A percentile compares a stretch with the other conserved stretches of the same genome.
Conservation (phyloP, 2,888 invertebrate genomes). For the Agonopterix subpropinquella region DNA sequence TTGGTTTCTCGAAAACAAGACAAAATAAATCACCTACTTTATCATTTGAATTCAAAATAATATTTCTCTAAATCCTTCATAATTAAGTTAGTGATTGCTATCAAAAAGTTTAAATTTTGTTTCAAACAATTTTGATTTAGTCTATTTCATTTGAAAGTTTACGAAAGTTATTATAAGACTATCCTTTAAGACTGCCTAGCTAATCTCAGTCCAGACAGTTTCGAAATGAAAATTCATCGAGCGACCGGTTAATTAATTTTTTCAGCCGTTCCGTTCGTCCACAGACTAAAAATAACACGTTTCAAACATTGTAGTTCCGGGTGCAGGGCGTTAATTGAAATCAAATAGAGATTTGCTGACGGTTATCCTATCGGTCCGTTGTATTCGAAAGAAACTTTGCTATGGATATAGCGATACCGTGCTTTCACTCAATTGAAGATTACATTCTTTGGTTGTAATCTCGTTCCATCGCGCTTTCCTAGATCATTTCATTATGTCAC, state of each 20-base stretch:
- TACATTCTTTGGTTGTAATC: no score
- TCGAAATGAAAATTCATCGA: background rate
- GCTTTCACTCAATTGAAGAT: no score
- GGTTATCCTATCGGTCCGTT: slow-evolving; percentile 19
- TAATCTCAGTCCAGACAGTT: background rate
- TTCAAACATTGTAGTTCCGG: background rate
- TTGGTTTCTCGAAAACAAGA: no score
- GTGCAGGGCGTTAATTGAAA: slow-evolving; percentile 52
- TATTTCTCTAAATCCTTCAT: background rate
- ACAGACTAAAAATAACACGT: slow-evolving; percentile 6
- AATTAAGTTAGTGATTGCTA: slow-evolving; percentile 5
- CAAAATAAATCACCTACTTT: no score
- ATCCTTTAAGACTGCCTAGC: no score
- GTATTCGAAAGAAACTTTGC: no score
- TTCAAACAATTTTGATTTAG: background rate
- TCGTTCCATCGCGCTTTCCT: no score
- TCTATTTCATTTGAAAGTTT: no score
- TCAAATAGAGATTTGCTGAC: slow-evolving; percentile 63
- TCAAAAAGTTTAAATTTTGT: background rate
- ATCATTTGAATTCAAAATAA: no score
- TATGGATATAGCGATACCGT: no score
- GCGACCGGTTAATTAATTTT: background rate
- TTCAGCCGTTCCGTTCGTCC: background rate
- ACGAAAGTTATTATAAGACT: no score
- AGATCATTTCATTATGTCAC: no score